A percentile compares a stretch with the other conserved stretches of the same genome.
phyloP scores from a whole-genome alignment of 2,888 invertebrate genomes.

The Apoda limacodes region DNA sequence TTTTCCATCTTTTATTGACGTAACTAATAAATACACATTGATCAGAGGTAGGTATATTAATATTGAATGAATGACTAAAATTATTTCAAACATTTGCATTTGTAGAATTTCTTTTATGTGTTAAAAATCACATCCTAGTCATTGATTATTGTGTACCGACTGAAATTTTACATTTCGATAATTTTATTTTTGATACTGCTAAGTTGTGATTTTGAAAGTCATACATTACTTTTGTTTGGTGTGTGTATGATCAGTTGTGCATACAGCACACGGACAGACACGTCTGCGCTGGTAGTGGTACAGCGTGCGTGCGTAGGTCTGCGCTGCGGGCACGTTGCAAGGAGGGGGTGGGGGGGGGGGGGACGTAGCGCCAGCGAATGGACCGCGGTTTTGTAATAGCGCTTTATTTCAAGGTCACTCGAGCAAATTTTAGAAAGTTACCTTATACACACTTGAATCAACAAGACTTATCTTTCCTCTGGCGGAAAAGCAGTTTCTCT shows the following conservation, averaged over 20 bases:
- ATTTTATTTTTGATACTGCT: slow-evolving; percentile 51
- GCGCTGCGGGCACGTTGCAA: slow-evolving; percentile 40
- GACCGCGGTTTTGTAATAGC: slow-evolving; percentile 66
- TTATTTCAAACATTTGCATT: no score
- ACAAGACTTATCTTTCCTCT: no score
- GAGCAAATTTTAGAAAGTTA: slow-evolving; percentile 70
- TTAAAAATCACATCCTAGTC: no score
- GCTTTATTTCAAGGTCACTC: slow-evolving; percentile 69
- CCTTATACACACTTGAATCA: slow-evolving; percentile 43
- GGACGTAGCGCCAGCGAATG: slow-evolving; percentile 53
- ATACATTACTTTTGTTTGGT: slow-evolving; percentile 26
- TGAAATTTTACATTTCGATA: no score
- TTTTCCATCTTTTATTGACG: slow-evolving; percentile 3
- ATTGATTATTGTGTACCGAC: no score
- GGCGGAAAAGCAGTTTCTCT: no score
- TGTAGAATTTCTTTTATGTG: no score
- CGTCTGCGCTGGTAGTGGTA: slow-evolving; percentile 33
- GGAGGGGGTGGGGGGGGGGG: slow-evolving; percentile 30
- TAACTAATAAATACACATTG: no score
- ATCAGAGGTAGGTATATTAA: no score
- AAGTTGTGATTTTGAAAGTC: slow-evolving; percentile 30
- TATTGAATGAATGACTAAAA: no score
- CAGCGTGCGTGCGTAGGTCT: slow-evolving; percentile 43
- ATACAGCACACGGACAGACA: slow-evolving; percentile 3
- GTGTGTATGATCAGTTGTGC: slow-evolving; percentile 20